Evolutionary conservation across 2,888 invertebrate genomes (phyloP).

Genomic region (Protonemura montana): DNA sequence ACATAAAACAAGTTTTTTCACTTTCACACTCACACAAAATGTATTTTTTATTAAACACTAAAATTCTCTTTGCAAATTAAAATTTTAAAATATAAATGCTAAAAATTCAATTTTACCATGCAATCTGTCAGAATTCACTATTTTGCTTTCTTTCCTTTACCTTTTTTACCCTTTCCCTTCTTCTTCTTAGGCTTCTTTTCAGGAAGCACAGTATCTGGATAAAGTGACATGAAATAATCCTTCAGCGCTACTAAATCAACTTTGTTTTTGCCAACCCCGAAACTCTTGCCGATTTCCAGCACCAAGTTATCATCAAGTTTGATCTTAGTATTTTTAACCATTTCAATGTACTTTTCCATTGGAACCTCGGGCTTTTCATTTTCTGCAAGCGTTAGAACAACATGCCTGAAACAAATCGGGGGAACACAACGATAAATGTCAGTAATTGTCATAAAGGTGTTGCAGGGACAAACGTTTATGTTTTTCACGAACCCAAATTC

Average conservation of each 20-base stretch:
- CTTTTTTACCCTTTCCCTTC: conserved; percentile 42
- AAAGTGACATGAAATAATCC: conserved; percentile 58
- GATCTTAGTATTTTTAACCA: conserved; percentile 56
- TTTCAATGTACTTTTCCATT: conserved; percentile 54
- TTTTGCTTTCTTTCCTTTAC: conserved; percentile 31
- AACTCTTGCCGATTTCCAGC: conserved; percentile 56
- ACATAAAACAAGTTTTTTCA: too few relatives aligned
- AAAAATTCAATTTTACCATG: too few relatives aligned
- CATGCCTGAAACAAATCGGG: conserved; percentile 46
- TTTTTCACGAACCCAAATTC: too few relatives aligned
- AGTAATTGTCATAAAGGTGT: too few relatives aligned
- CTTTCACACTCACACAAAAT: too few relatives aligned
- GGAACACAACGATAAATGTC: too few relatives aligned
- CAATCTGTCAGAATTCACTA: too few relatives aligned
- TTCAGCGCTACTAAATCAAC: conserved; percentile 57
- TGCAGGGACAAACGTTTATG: conserved; percentile 45
- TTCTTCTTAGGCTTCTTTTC: conserved; percentile 55
- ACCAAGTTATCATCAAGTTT: conserved; percentile 56
- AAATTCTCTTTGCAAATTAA: too few relatives aligned
- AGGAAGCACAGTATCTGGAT: conserved; percentile 58
- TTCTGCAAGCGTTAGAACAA: conserved; percentile 50
- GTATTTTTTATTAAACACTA: too few relatives aligned
- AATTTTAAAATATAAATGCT: too few relatives aligned
- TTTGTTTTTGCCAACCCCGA: conserved; percentile 54
- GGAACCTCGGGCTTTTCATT: conserved; percentile 51